Evolutionary conservation across 2,113 vertebrate species (phyloP).

Genomic region (Cyprinodon tularosa): DNA sequence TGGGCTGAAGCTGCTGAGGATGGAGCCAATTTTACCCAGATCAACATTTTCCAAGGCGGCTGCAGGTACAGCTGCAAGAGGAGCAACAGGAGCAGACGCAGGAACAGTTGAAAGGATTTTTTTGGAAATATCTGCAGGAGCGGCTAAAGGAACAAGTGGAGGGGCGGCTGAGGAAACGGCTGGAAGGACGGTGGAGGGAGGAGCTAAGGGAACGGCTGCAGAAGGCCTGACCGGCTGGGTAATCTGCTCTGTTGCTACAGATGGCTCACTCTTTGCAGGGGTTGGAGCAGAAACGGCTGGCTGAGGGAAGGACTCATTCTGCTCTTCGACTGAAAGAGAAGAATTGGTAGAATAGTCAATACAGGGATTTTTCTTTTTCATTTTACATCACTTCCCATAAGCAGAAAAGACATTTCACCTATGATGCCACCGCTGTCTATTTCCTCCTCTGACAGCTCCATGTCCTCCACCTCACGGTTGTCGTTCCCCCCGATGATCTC

Average conservation of each 20-base stretch:
- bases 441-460: conserved; percentile 94
- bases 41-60: conserved; percentile 86
- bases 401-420: conserved; percentile 72
- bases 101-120: neutral
- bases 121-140: conserved; percentile 13
- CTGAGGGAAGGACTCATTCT: conserved; percentile 68
- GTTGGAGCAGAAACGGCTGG: conserved; percentile 51
- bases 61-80: conserved; percentile 6
- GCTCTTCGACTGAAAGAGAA: conserved; percentile 84
- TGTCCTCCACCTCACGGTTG: conserved; percentile 94
- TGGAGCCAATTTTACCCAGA: conserved; percentile 93
- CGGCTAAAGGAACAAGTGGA: conserved; percentile 23
- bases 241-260: conserved; percentile 18
- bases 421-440: conserved; percentile 83
- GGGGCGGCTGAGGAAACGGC: neutral
- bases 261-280: conserved; percentile 25
- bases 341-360: neutral
- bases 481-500: conserved; percentile 74
- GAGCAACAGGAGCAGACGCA: conserved; percentile 33
- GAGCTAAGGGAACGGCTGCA: conserved; percentile 17
- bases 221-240: conserved; percentile 25
- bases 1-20: conserved; percentile 90
- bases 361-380: neutral
- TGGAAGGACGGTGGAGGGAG: neutral
- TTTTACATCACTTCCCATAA: neutral